These are phyloP conservation scores for Drosophila cognata DNA, from an alignment of 2,888 invertebrate species.

Conservation along the genomic window DNA sequence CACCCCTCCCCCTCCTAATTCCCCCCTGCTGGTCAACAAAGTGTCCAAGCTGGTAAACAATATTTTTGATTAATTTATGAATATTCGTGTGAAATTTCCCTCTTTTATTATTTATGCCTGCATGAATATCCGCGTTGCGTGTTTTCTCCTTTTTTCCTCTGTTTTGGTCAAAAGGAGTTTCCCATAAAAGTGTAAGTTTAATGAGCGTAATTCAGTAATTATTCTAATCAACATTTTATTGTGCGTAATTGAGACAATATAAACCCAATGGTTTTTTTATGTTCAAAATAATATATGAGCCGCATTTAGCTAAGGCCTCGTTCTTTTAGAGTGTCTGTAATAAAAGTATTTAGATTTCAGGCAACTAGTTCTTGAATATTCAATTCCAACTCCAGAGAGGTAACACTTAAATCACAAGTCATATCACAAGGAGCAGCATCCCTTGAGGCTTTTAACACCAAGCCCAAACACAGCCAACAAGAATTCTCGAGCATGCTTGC, in stretches of 20 bases:
- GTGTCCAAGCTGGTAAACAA: conserved; percentile 60
- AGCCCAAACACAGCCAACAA: conserved; percentile 3
- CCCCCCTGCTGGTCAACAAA: conserved; percentile 35
- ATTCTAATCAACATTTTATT: conserved; percentile 62
- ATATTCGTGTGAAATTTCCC: conserved; percentile 74
- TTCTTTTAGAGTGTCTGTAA: background rate
- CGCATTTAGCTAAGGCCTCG: conserved; percentile 22
- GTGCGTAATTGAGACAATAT: conserved; percentile 59
- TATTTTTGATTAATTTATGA: conserved; percentile 81
- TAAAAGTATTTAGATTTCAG: background rate
- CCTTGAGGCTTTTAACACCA: conserved; percentile 22
- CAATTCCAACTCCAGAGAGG: background rate
- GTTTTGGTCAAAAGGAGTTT: conserved; percentile 15
- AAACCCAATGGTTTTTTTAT: conserved; percentile 28
- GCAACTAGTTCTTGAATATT: background rate
- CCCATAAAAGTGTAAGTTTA: conserved; percentile 65
- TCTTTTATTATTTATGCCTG: conserved; percentile 59
- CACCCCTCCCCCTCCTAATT: background rate
- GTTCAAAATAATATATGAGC: conserved; percentile 46
- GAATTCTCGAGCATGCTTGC: background rate
- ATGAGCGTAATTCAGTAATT: conserved; percentile 65
- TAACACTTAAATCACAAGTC: conserved; percentile 25
- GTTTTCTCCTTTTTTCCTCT: conserved; percentile 16
- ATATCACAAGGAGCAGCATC: conserved; percentile 18
- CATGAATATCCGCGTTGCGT: conserved; percentile 61